Evolutionary conservation across 1,140 invertebrate species (phyloP).

Genomic region (Alviniconcha marisindica): DNA sequence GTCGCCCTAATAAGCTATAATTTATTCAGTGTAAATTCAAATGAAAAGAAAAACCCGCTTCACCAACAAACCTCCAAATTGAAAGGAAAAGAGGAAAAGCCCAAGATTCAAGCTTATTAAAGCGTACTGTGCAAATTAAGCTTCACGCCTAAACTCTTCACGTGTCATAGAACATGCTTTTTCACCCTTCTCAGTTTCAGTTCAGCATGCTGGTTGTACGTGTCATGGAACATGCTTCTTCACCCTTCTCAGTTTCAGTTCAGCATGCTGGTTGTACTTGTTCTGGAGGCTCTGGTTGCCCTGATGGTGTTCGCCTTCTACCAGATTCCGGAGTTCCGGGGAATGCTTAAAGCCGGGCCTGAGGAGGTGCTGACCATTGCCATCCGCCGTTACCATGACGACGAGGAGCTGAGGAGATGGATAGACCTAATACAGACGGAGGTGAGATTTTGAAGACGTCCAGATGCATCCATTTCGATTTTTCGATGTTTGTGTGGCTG

Average conservation of each 20-base stretch:
- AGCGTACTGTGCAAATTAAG: too few species aligned
- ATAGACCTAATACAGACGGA: slow-evolving; percentile 96
- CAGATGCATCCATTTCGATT: neutral
- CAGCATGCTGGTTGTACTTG: slow-evolving; percentile 89
- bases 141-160: too few species aligned
- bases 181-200: too few species aligned
- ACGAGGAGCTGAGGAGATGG: slow-evolving; percentile 92
- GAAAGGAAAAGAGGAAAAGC: too few species aligned
- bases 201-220: too few species aligned
- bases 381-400: slow-evolving; percentile 91
- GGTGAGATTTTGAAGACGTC: slow-evolving; percentile 75
- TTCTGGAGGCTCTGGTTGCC: slow-evolving; percentile 91
- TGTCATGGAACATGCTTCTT: too few species aligned
- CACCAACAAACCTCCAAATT: too few species aligned
- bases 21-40: too few species aligned
- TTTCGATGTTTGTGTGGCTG: neutral
- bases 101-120: too few species aligned
- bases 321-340: slow-evolving; percentile 44
- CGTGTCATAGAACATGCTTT: too few species aligned
- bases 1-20: too few species aligned
- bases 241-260: slow-evolving; percentile 91
- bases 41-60: too few species aligned
- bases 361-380: slow-evolving; percentile 89
- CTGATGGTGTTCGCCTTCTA: slow-evolving; percentile 88
- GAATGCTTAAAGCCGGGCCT: slow-evolving; percentile 80